Conservation (phyloP, 2,113 vertebrate species). For the Patagioenas fasciata region DNA sequence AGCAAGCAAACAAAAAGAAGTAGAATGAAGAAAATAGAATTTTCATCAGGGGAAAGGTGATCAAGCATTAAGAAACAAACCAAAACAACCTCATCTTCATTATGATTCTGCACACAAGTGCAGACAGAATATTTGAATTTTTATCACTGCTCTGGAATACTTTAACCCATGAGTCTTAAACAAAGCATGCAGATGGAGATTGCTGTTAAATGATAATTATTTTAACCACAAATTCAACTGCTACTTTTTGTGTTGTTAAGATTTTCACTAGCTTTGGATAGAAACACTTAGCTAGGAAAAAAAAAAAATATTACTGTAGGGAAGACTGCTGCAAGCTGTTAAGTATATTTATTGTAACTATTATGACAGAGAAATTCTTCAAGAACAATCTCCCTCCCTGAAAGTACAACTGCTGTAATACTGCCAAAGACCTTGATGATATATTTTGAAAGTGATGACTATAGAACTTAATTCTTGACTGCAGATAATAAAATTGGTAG, state of each 20-base stretch:
- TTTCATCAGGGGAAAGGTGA: background rate
- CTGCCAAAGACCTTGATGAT: background rate
- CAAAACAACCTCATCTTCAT: background rate
- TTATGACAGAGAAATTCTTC: background rate
- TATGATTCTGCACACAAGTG: background rate
- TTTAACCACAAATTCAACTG: background rate
- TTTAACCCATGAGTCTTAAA: background rate
- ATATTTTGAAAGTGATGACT: background rate
- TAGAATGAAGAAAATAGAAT: background rate
- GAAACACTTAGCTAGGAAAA: background rate
- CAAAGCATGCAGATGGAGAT: background rate
- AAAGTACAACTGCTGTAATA: background rate
- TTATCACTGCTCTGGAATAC: background rate
- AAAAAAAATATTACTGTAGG: background rate
- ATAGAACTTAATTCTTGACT: background rate
- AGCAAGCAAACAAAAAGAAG: background rate
- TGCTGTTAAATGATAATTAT: background rate
- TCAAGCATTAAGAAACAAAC: background rate
- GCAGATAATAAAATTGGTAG: background rate
- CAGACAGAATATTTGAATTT: background rate
- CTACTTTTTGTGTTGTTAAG: background rate
- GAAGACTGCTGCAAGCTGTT: background rate
- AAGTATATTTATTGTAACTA: background rate
- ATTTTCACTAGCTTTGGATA: background rate
- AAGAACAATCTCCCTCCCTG: background rate